A percentile compares a stretch with the other conserved stretches of the same genome.
phyloP scores from a whole-genome alignment of 2,113 vertebrate species.

The Mormyrus iriodes region DNA sequence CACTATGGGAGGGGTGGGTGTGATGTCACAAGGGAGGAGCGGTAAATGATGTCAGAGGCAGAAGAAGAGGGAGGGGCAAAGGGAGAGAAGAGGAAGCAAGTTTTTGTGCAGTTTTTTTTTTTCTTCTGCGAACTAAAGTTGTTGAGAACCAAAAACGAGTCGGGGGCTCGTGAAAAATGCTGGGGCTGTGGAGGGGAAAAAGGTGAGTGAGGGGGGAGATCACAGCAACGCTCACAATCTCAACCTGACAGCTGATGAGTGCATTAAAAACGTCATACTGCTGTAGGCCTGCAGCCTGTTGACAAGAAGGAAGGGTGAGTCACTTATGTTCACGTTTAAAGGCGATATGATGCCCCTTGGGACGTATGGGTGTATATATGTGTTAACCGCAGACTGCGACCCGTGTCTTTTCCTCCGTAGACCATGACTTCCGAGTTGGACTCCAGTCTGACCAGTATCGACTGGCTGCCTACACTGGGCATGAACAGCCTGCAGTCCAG shows the following conservation, averaged over 20 bases:
- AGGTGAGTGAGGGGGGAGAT: background rate
- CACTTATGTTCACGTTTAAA: background rate
- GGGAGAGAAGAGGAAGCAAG: slow-evolving; percentile 12
- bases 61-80: background rate
- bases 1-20: background rate
- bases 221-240: slow-evolving; percentile 26
- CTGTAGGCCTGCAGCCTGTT: slow-evolving; percentile 57
- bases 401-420: slow-evolving; percentile 14
- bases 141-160: background rate
- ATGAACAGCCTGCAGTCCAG: slow-evolving; percentile 78
- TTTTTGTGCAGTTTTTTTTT: background rate
- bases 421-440: slow-evolving; percentile 87
- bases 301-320: slow-evolving; percentile 50
- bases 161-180: background rate
- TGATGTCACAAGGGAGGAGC: slow-evolving; percentile 11
- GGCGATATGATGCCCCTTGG: background rate
- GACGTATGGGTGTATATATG: background rate
- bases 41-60: slow-evolving; percentile 10
- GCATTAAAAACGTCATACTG: slow-evolving; percentile 53
- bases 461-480: slow-evolving; percentile 91
- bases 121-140: background rate
- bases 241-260: slow-evolving; percentile 49
- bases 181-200: background rate
- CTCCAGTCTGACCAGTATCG: slow-evolving; percentile 95
- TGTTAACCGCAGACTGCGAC: background rate